These are phyloP conservation scores for Sus cebifrons DNA, from an alignment of 2,797 vertebrate species.

Conservation along the genomic window DNA sequence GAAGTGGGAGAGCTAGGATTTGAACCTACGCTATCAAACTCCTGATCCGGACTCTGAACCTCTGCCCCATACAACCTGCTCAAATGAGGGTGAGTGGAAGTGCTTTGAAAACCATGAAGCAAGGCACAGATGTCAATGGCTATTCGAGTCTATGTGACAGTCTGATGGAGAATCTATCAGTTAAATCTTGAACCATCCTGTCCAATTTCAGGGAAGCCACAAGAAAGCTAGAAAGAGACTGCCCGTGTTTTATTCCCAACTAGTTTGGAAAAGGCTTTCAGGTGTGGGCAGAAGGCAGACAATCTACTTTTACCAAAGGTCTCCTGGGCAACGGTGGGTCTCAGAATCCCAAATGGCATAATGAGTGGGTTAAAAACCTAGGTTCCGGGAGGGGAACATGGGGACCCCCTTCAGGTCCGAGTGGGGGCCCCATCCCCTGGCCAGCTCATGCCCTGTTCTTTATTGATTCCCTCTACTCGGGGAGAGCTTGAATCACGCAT, in stretches of 20 bases:
- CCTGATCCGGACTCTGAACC: not conserved
- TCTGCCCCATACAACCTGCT: not conserved
- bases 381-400: not conserved
- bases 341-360: not conserved
- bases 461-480: not conserved
- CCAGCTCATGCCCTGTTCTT: not conserved
- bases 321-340: not conserved
- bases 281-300: not conserved
- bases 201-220: constrained; percentile 1
- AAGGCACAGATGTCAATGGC: not conserved
- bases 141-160: not conserved
- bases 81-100: not conserved
- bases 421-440: not conserved
- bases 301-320: not conserved
- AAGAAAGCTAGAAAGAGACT: not conserved
- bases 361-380: not conserved
- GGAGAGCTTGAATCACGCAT: not conserved
- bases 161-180: not conserved
- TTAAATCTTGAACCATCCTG: not conserved
- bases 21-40: not conserved
- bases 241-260: not conserved
- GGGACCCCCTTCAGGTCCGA: not conserved
- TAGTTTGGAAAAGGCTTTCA: not conserved
- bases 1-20: not conserved
- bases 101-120: not conserved